A percentile compares a stretch with the other conserved stretches of the same genome.
phyloP scores from a whole-genome alignment of 2,797 vertebrate species.

The Enteromius mattozi region DNA sequence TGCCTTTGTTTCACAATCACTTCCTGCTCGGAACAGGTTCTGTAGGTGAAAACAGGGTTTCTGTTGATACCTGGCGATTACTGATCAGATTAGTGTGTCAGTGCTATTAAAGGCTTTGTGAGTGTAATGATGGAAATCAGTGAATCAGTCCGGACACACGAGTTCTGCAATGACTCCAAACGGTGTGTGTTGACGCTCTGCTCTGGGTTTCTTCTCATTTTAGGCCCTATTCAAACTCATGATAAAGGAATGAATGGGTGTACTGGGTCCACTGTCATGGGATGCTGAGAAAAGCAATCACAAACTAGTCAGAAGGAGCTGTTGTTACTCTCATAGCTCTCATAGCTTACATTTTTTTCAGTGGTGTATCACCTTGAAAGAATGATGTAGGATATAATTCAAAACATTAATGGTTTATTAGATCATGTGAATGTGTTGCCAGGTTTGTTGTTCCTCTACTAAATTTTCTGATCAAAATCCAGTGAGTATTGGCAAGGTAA shows the following conservation, averaged over 20 bases:
- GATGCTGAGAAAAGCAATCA: background rate
- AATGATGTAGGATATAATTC: background rate
- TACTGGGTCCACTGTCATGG: background rate
- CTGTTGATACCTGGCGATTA: background rate
- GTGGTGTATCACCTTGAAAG: background rate
- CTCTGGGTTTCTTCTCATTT: background rate
- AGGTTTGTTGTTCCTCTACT: background rate
- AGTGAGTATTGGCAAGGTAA: background rate
- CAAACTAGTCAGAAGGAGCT: background rate
- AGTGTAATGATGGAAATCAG: background rate
- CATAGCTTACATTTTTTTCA: background rate
- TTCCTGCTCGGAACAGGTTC: constrained; percentile 43
- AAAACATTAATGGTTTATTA: background rate
- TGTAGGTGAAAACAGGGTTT: background rate
- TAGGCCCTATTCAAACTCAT: constrained; percentile 3
- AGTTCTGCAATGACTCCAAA: background rate
- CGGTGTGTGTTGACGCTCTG: background rate
- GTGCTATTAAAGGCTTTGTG: constrained; percentile 30
- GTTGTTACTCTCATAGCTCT: background rate
- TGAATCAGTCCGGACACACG: background rate
- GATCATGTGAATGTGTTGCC: background rate
- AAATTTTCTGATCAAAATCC: background rate
- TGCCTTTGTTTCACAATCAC: constrained; percentile 36
- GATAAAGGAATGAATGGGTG: background rate
- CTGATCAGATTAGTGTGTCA: constrained; percentile 23